Conservation (phyloP, 2,888 invertebrate species). For the Rhamnusium bicolor region DNA sequence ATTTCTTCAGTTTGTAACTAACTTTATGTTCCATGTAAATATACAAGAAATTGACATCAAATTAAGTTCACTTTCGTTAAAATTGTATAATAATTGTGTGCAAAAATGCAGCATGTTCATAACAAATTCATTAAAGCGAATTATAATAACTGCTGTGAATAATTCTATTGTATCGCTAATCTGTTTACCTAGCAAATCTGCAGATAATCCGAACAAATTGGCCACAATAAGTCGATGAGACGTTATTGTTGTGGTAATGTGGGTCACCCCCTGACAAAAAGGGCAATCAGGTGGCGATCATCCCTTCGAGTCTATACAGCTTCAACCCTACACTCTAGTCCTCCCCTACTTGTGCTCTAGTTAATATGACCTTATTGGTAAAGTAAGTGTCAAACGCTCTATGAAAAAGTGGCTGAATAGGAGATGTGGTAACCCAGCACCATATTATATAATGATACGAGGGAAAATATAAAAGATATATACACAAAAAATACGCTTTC, state of each 20-base stretch:
- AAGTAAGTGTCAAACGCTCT: constrained; percentile 22
- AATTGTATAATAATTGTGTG: background rate
- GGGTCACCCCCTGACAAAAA: constrained; percentile 22
- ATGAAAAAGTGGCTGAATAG: constrained; percentile 18
- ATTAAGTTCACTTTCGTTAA: background rate
- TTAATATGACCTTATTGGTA: constrained; percentile 26
- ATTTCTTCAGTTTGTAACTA: too few relatives aligned
- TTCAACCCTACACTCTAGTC: constrained; percentile 3
- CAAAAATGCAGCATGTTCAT: background rate
- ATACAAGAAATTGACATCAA: too few relatives aligned
- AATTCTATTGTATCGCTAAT: background rate
- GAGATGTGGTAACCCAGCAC: constrained; percentile 20
- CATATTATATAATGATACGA: constrained; percentile 2
- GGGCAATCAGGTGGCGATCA: constrained; percentile 24
- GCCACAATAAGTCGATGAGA: constrained; percentile 1
- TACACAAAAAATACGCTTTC: background rate
- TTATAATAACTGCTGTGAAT: background rate
- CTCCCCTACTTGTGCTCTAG: constrained; percentile 23
- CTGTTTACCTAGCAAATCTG: constrained; percentile 4
- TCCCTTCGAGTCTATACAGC: constrained; percentile 27
- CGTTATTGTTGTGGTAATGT: constrained; percentile 20
- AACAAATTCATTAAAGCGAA: background rate
- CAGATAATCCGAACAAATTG: constrained; percentile 7
- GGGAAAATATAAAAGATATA: background rate
- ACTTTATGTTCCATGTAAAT: too few relatives aligned